These are phyloP conservation scores for Oasisia sp. DNA, from an alignment of 2,888 invertebrate genomes.

Conservation along the genomic window DNA sequence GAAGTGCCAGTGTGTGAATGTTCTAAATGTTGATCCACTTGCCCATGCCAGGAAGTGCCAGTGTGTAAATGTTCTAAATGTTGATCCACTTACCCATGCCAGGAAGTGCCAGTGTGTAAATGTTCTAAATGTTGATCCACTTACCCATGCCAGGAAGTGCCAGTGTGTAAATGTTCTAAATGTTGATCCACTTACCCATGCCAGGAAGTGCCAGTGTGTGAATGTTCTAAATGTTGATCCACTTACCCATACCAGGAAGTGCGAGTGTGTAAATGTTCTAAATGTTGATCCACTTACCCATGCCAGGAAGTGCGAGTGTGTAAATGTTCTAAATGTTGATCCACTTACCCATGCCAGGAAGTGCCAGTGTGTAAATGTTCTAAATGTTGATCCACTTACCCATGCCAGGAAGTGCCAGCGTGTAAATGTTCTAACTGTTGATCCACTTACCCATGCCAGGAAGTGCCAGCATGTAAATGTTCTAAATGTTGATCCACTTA, in stretches of 20 bases:
- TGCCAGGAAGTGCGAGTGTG: background rate
- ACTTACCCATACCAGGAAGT: too few relatives aligned
- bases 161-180: background rate
- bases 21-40: conserved; percentile 62
- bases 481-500: background rate
- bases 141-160: too few relatives aligned
- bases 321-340: conserved; percentile 57
- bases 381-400: background rate
- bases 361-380: background rate
- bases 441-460: too few relatives aligned
- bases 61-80: background rate
- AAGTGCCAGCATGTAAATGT: background rate
- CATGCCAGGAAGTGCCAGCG: background rate
- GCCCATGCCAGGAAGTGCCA: background rate
- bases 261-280: background rate
- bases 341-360: too few relatives aligned
- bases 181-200: background rate
- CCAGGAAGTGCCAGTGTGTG: background rate
- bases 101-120: background rate
- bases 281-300: background rate
- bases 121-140: conserved; percentile 62
- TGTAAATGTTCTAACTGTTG: conserved; percentile 54
- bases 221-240: conserved; percentile 59
- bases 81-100: background rate
- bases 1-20: conserved; percentile 33